Evolutionary conservation across 1,140 invertebrate genomes (phyloP), one percentile per base, ranked within the genome.

Genomic region (Campoletis sonorensis): DNA sequence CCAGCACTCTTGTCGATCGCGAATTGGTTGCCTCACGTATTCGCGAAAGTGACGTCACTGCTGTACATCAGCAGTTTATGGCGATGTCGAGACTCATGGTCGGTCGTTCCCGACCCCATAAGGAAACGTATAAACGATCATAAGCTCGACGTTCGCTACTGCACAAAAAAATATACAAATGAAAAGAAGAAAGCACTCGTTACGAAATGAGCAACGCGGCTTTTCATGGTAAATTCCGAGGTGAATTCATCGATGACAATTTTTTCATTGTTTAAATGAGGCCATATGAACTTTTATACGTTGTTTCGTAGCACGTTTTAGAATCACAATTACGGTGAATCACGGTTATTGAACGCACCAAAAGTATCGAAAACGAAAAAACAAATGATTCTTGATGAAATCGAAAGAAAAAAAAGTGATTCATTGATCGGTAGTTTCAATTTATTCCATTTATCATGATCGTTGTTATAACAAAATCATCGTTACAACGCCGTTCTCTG

Each of bases 121-220:
- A 85, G 84, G 84, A 85, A 81, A 82, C 82, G 82, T 73, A 83
- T 79, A 79, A 83, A 81, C 75, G 72, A 85, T 83, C 81, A 85
- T 83, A 85, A 83, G 23, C 81, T 67, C 76, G 73, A 51, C 79
- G 70, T 72, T 79, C 64, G 64, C 18, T 76, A 51, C 21, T 4
- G 21, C 71, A 8, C 71, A 21, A 49, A 49, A 73, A 73, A 45
- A 11, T 45, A 11, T n/a, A 13, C 1, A 45, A 45, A 45, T n/a
- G 40, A 45, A 13, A 33, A 40, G 18, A 71, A 71, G 15, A 37
- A 73, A 26, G 21, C 15, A 27, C 45, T 33, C n/a, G 21, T 73
- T 45, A 49, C 40, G 71, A 49, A 73, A 73, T 73, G 8, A 18
- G 18, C 10, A 58, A 58, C 54, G 18, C 54, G 54, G n/a, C 2